Percentiles rank a stretch among this genome's conserved stretches.
These are phyloP conservation scores for Siniperca knerii DNA, from an alignment of 2,113 vertebrate genomes.

Conservation along the genomic window DNA sequence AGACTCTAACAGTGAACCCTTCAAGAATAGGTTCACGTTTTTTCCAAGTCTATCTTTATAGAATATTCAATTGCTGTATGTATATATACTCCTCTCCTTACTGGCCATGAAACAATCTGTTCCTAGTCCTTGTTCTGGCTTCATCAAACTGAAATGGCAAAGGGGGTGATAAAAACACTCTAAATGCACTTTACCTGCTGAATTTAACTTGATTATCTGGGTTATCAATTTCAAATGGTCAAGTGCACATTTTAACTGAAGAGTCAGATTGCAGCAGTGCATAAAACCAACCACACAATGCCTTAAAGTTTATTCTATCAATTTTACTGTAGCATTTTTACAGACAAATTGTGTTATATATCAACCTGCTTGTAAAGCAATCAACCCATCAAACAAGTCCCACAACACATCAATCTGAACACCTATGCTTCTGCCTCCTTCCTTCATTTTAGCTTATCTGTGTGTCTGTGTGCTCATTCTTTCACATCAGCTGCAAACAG, in stretches of 20 bases:
- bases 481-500: conserved; percentile 25
- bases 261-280: not conserved
- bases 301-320: not conserved
- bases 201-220: not conserved
- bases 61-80: not conserved
- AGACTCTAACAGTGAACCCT: not conserved
- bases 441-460: conserved; percentile 14
- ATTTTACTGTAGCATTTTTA: not conserved
- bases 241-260: conserved; percentile 13
- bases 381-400: not conserved
- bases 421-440: not conserved
- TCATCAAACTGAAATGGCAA: conserved; percentile 1
- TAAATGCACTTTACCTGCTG: conserved; percentile 7
- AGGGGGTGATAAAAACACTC: not conserved
- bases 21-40: not conserved
- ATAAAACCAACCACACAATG: not conserved
- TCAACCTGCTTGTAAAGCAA: conserved; percentile 19
- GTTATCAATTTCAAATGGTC: not conserved
- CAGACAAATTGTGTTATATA: not conserved
- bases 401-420: conserved; percentile 26
- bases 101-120: not conserved
- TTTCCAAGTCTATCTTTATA: not conserved
- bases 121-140: not conserved
- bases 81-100: conserved; percentile 5
- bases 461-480: not conserved